phyloP scores from a whole-genome alignment of 2,797 vertebrate species.

The Alcedo quadribrachys region DNA sequence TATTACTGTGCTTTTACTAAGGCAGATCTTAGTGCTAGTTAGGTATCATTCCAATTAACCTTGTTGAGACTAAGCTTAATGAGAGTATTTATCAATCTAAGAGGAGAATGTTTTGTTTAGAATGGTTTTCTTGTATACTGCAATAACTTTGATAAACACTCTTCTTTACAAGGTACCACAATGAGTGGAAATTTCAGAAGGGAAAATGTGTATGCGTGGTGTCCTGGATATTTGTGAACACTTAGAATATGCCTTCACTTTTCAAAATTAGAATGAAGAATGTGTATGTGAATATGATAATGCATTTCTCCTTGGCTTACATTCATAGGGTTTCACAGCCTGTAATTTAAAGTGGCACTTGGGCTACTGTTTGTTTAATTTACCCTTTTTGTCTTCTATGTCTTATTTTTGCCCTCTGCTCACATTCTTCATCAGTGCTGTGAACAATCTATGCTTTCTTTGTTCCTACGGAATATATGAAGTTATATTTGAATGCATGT shows the following conservation, averaged over 20 bases:
- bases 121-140: background rate
- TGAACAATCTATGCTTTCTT: background rate
- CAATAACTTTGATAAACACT: background rate
- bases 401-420: background rate
- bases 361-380: background rate
- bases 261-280: background rate
- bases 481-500: background rate
- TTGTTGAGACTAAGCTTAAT: constrained; percentile 27
- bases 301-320: background rate
- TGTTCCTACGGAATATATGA: background rate
- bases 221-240: background rate
- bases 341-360: background rate
- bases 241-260: background rate
- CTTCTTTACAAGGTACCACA: background rate
- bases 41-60: constrained; percentile 11
- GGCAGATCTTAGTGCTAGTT: background rate
- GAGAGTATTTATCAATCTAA: background rate
- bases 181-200: background rate
- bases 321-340: background rate
- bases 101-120: background rate
- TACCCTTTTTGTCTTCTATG: background rate
- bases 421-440: background rate
- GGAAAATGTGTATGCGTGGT: background rate
- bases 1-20: background rate
- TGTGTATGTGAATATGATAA: background rate